A percentile compares a stretch with the other conserved stretches of the same genome.
Conservation (phyloP, 2,888 invertebrate genomes). For the Polydrusus pterygomalis region DNA sequence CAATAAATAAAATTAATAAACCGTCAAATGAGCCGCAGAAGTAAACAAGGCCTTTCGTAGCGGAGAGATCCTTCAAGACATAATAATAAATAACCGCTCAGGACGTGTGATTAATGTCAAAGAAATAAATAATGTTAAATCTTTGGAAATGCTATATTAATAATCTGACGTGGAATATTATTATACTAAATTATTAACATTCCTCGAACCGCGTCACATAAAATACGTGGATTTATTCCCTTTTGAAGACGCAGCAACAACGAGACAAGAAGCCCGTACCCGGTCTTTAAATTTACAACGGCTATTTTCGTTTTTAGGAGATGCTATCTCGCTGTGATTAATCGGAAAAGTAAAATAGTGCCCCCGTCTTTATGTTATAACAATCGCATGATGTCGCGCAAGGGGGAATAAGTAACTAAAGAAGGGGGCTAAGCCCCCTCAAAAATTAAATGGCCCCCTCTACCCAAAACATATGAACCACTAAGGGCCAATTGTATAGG, state of each 20-base stretch:
- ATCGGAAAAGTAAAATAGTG: conserved; percentile 38
- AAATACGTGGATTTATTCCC: conserved; percentile 55
- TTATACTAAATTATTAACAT: conserved; percentile 62
- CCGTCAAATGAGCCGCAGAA: conserved; percentile 41
- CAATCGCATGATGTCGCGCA: neutral
- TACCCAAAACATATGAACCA: too few relatives aligned
- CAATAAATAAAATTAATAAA: conserved; percentile 46
- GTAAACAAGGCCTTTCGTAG: conserved; percentile 33
- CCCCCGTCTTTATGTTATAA: conserved; percentile 29
- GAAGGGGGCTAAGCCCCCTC: too few relatives aligned
- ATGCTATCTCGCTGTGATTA: conserved; percentile 40
- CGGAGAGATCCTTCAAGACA: conserved; percentile 53
- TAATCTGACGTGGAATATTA: conserved; percentile 61
- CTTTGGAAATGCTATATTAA: conserved; percentile 62
- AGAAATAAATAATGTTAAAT: conserved; percentile 61
- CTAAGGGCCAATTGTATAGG: too few relatives aligned
- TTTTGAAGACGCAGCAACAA: conserved; percentile 38
- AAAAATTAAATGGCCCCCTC: too few relatives aligned
- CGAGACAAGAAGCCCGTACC: conserved; percentile 31
- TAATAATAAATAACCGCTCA: conserved; percentile 60
- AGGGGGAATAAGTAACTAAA: too few relatives aligned
- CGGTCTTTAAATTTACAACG: conserved; percentile 34
- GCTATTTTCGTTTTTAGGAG: conserved; percentile 37
- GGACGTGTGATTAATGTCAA: conserved; percentile 64
- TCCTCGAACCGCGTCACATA: conserved; percentile 55